These are phyloP conservation scores for Dasyornis broadbenti DNA, from an alignment of 2,113 vertebrate species.

Conservation along the genomic window DNA sequence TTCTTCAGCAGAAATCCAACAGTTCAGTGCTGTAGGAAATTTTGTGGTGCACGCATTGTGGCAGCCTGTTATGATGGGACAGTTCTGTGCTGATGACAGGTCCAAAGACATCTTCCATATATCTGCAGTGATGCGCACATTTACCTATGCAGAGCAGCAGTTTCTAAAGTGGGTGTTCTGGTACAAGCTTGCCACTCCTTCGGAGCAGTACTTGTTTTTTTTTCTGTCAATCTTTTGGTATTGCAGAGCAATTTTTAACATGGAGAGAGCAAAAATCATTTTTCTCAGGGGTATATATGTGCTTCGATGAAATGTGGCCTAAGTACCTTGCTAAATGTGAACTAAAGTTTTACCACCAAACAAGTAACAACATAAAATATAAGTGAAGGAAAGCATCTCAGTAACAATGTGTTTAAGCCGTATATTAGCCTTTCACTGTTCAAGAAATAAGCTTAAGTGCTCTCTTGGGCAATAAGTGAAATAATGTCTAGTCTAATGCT, in stretches of 20 bases:
- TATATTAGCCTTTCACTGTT: background rate
- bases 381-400: background rate
- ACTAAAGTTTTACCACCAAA: background rate
- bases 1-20: background rate
- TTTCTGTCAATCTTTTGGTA: background rate
- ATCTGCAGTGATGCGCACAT: background rate
- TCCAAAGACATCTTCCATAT: background rate
- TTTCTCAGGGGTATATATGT: background rate
- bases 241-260: background rate
- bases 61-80: background rate
- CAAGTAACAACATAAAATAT: background rate
- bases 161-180: background rate
- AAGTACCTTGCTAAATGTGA: background rate
- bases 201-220: background rate
- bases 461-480: slow-evolving; percentile 27
- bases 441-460: slow-evolving; percentile 1
- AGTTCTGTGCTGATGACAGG: background rate
- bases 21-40: background rate
- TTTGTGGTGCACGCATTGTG: accelerated
- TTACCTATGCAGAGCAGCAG: background rate
- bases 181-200: background rate
- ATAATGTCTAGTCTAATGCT: slow-evolving; percentile 3
- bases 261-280: background rate
- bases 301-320: background rate
- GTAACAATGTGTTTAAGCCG: slow-evolving; percentile 20